Evolutionary conservation across 2,113 vertebrate species (phyloP).

Genomic region (Bos indicus): DNA sequence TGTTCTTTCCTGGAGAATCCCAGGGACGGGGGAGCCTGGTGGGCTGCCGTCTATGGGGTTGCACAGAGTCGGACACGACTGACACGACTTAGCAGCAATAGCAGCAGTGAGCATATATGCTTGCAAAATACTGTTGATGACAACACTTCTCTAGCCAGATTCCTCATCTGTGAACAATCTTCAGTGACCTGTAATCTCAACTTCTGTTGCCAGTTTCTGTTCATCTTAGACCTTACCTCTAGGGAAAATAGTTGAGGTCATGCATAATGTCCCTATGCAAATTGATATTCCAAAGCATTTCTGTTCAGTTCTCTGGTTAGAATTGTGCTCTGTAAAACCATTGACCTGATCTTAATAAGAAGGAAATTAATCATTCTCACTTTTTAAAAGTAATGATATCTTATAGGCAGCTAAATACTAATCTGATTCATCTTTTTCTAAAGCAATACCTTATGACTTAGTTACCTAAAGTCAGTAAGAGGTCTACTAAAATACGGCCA

Average conservation of each 20-base stretch:
- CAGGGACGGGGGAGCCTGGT: too few relatives aligned
- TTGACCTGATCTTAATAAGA: not conserved
- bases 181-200: not conserved
- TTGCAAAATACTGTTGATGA: constrained; percentile 27
- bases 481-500: not conserved
- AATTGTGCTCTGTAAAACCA: not conserved
- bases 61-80: too few relatives aligned
- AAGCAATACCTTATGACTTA: not conserved
- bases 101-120: not conserved
- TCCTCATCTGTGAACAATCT: not conserved
- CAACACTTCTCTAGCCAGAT: constrained; percentile 23
- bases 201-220: constrained; percentile 26
- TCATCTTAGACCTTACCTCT: constrained; percentile 22
- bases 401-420: not conserved
- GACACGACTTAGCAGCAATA: too few relatives aligned
- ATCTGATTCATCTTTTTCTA: not conserved
- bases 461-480: not conserved
- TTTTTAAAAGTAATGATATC: constrained; percentile 10
- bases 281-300: constrained; percentile 32
- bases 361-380: constrained; percentile 7
- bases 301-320: constrained; percentile 19
- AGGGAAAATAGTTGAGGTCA: not conserved
- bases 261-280: constrained; percentile 16
- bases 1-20: too few relatives aligned
- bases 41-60: too few relatives aligned